Percentiles rank a stretch among this genome's conserved stretches.
Conservation (phyloP, 2,888 invertebrate species). For the Gonocerus acuteangulatus region DNA sequence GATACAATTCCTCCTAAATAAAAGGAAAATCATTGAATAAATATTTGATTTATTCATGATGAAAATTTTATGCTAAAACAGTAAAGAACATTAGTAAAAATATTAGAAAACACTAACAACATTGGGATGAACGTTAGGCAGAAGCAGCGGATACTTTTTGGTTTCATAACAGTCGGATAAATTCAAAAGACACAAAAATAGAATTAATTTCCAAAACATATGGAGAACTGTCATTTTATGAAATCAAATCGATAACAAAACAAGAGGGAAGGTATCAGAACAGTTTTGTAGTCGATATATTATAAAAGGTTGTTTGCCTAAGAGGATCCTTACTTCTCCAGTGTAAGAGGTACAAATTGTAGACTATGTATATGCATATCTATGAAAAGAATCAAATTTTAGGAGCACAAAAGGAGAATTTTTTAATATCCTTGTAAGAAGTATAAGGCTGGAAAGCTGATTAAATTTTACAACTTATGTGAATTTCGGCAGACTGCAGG, state of each 20-base stretch:
- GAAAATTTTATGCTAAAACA: background rate
- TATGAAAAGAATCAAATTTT: too few species aligned
- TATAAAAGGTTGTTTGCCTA: background rate
- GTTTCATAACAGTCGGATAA: slow-evolving; percentile 5
- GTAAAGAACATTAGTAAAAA: background rate
- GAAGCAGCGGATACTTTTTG: slow-evolving; percentile 59
- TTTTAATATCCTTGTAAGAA: too few species aligned
- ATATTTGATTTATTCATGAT: background rate
- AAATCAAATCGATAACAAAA: slow-evolving; percentile 8
- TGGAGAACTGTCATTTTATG: slow-evolving; percentile 13
- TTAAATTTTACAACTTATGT: too few species aligned
- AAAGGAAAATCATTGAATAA: background rate
- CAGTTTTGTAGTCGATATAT: background rate
- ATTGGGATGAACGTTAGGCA: slow-evolving; percentile 74
- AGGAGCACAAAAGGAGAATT: too few species aligned
- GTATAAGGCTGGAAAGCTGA: too few species aligned
- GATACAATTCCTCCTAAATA: slow-evolving; percentile 77
- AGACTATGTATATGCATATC: too few species aligned
- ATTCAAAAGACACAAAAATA: background rate
- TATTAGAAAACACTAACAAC: slow-evolving; percentile 9
- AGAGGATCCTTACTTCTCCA: too few species aligned
- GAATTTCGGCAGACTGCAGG: too few species aligned
- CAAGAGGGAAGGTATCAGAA: slow-evolving; percentile 10
- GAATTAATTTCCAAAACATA: slow-evolving; percentile 14
- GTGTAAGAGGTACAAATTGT: too few species aligned